phyloP scores from a whole-genome alignment of 2,888 invertebrate species.

The Melanchra persicariae region DNA sequence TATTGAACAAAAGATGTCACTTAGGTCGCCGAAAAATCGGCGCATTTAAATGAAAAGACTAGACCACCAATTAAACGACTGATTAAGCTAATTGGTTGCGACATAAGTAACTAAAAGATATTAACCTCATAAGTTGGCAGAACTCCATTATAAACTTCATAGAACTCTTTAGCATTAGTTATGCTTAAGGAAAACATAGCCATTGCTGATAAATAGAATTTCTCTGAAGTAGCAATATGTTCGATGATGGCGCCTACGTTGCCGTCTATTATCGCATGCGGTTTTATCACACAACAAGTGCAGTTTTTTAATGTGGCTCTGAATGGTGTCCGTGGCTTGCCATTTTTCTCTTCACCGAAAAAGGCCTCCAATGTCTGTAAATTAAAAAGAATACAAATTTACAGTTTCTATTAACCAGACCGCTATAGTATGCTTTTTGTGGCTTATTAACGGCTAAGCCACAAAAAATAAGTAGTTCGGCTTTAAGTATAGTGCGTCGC shows the following conservation, averaged over 20 bases:
- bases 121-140: conserved; percentile 93
- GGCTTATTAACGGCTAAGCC: too few species aligned
- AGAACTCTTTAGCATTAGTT: conserved; percentile 96
- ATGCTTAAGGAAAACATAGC: conserved; percentile 95
- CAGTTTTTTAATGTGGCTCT: conserved; percentile 92
- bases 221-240: conserved; percentile 92
- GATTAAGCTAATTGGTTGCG: too few species aligned
- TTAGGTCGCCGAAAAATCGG: too few species aligned
- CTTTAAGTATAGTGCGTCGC: too few species aligned
- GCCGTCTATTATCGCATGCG: conserved; percentile 95
- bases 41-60: too few species aligned
- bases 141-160: conserved; percentile 97
- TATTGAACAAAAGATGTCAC: too few species aligned
- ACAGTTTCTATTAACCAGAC: too few species aligned
- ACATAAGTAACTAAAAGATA: background rate
- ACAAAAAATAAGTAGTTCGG: too few species aligned
- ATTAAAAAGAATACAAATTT: background rate
- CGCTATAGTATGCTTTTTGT: too few species aligned
- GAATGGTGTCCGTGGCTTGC: conserved; percentile 77
- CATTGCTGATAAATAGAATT: conserved; percentile 95
- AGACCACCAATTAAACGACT: too few species aligned
- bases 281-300: conserved; percentile 96
- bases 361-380: conserved; percentile 80
- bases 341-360: conserved; percentile 83
- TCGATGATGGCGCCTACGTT: conserved; percentile 93